Conservation (phyloP, 2,113 vertebrate species). For the Elephas maximus region DNA sequence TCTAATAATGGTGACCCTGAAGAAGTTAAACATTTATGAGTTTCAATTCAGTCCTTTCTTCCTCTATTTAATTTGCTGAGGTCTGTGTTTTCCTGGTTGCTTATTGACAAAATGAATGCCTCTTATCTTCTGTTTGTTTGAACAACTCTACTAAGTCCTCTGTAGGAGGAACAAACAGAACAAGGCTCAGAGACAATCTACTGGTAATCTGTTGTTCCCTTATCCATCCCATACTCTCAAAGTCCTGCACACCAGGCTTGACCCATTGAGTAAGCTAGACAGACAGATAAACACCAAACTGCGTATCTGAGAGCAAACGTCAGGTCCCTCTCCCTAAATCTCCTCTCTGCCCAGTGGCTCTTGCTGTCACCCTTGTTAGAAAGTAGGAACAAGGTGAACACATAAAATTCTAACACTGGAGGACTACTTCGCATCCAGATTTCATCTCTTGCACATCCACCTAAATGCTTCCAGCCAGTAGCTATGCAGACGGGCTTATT, state of each 20-base stretch:
- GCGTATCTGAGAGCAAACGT: neutral
- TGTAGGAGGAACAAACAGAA: slow-evolving; percentile 49
- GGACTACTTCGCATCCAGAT: neutral
- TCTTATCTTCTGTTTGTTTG: slow-evolving; percentile 80
- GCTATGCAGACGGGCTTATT: neutral
- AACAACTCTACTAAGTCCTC: slow-evolving; percentile 55
- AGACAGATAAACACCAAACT: neutral
- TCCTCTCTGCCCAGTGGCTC: neutral
- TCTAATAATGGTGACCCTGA: slow-evolving; percentile 51
- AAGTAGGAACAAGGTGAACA: neutral
- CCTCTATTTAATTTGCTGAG: slow-evolving; percentile 71
- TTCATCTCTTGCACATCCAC: neutral
- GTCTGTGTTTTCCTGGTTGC: slow-evolving; percentile 64
- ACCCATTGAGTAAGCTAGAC: neutral
- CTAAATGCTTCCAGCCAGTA: neutral
- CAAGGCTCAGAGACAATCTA: slow-evolving; percentile 60
- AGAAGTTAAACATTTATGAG: slow-evolving; percentile 81
- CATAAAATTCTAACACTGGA: neutral
- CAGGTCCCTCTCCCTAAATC: neutral
- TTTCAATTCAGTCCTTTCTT: slow-evolving; percentile 17
- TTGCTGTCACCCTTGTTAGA: neutral
- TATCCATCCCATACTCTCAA: neutral
- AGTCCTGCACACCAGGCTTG: neutral
- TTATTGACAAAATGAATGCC: slow-evolving; percentile 76
- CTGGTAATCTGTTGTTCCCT: neutral